These are phyloP conservation scores for Epizoanthus stellaris DNA, from an alignment of 92 coral and sea anemone species.

Conservation along the genomic window DNA sequence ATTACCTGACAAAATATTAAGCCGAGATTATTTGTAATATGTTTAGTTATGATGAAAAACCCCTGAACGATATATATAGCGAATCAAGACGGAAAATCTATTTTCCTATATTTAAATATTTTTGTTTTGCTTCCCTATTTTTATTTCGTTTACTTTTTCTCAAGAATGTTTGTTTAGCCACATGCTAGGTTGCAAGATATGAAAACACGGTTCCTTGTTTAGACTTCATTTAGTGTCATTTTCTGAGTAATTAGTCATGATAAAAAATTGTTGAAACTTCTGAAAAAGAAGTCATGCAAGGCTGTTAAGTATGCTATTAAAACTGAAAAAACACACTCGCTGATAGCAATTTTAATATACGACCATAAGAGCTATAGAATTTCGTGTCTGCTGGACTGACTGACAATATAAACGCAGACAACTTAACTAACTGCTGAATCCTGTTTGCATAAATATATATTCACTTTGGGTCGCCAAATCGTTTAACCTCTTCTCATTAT, in stretches of 20 bases:
- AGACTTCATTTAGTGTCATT: not conserved
- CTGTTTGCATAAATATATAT: constrained; percentile 25
- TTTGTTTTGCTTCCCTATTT: not conserved
- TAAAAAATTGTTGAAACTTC: not conserved
- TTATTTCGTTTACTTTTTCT: not conserved
- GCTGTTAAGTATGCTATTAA: not conserved
- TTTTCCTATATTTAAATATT: not conserved
- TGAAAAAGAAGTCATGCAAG: not conserved
- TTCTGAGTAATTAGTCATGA: not conserved
- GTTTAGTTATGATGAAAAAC: constrained; percentile 1
- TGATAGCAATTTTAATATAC: constrained; percentile 14
- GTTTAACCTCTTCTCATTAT: constrained; percentile 44
- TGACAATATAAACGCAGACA: constrained; percentile 2
- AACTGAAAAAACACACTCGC: constrained; percentile 25
- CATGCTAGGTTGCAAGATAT: constrained; percentile 1
- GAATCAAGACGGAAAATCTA: not conserved
- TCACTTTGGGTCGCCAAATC: constrained; percentile 31
- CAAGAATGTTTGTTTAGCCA: constrained; percentile 29
- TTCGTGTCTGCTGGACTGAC: constrained; percentile 19
- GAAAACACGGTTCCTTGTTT: constrained; percentile 5
- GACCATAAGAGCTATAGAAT: not conserved
- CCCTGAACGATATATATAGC: not conserved
- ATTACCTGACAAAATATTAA: constrained; percentile 40
- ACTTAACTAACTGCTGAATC: not conserved
- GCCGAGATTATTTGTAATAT: constrained; percentile 26